Conservation (phyloP, 2,113 vertebrate species). For the Balaeniceps rex region DNA sequence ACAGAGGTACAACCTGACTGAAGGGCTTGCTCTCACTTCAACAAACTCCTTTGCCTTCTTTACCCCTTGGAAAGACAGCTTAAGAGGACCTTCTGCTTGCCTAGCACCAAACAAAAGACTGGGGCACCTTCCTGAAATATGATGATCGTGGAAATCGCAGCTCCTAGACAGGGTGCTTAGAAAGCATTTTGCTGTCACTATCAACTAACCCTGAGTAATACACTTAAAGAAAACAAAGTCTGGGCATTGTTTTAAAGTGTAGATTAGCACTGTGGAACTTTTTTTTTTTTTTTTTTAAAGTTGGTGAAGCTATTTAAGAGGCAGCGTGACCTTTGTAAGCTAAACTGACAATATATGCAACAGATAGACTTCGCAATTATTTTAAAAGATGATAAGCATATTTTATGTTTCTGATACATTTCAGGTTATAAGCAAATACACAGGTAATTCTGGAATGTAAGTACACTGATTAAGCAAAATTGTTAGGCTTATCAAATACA, state of each 20-base stretch:
- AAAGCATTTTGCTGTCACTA: constrained; percentile 72
- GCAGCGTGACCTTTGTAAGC: constrained; percentile 5
- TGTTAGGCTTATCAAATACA: not conserved
- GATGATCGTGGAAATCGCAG: constrained; percentile 80
- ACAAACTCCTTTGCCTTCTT: constrained; percentile 59
- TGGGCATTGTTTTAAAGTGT: constrained; percentile 43
- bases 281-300: not conserved
- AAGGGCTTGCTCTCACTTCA: constrained; percentile 44
- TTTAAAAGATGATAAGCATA: not conserved
- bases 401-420: not conserved
- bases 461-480: not conserved
- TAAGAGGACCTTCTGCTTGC: constrained; percentile 78
- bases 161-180: constrained; percentile 70
- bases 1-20: not conserved
- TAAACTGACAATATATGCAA: not conserved
- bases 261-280: constrained; percentile 10
- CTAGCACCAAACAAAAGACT: constrained; percentile 80
- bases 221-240: constrained; percentile 62
- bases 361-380: not conserved
- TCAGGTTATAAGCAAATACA: not conserved
- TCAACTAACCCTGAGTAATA: constrained; percentile 65
- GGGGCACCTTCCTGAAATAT: constrained; percentile 84
- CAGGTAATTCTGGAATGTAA: not conserved
- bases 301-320: constrained; percentile 1
- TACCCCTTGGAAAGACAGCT: constrained; percentile 65